phyloP scores from a whole-genome alignment of 2,113 vertebrate genomes.

The Sturnus vulgaris region DNA sequence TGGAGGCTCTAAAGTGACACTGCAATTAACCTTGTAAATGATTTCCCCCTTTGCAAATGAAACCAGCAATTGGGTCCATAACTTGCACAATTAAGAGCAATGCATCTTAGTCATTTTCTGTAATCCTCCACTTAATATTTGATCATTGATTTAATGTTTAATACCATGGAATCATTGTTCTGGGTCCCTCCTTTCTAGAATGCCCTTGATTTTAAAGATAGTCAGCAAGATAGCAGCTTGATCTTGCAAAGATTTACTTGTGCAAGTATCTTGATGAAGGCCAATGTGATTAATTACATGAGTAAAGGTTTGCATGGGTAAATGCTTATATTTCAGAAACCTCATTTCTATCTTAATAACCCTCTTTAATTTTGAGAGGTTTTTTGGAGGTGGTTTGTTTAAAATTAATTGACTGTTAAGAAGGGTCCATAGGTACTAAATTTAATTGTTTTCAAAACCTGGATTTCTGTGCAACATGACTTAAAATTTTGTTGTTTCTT shows the following conservation, averaged over 20 bases:
- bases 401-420: not conserved
- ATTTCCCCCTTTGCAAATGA: slow-evolving; percentile 51
- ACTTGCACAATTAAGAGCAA: slow-evolving; percentile 61
- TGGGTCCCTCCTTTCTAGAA: not conserved
- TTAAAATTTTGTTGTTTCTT: not conserved
- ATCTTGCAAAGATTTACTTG: not conserved
- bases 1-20: slow-evolving; percentile 43
- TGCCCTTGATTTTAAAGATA: slow-evolving; percentile 17
- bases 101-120: slow-evolving; percentile 56
- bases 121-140: slow-evolving; percentile 66
- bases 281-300: not conserved
- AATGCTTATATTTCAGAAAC: not conserved
- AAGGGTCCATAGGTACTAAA: not conserved
- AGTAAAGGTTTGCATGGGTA: not conserved
- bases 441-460: not conserved
- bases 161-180: not conserved
- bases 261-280: not conserved
- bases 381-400: not conserved
- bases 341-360: not conserved
- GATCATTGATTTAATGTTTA: slow-evolving; percentile 56
- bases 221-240: not conserved
- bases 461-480: not conserved
- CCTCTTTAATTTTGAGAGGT: accelerated
- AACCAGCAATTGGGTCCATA: slow-evolving; percentile 29
- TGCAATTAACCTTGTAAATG: slow-evolving; percentile 74